Base-by-base conservation (phyloP, 1,140 invertebrate genomes). In the Arctopsyche grandis region DNA sequence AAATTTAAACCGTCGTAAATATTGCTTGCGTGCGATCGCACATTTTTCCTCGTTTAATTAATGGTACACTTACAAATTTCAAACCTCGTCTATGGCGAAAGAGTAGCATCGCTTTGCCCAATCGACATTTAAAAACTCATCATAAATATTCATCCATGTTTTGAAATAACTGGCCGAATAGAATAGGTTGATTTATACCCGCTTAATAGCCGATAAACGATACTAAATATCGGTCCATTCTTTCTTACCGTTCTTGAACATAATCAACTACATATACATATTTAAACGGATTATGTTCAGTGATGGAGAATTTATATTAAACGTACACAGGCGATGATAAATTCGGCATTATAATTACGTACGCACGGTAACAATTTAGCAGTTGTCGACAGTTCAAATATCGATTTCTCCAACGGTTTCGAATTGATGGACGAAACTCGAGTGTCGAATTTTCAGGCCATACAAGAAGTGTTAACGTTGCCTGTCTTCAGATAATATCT, bases 191-290 rank as follows among this genome's bases (percentile, higher is more conserved):
- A 71, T 71, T 71, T 71, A 71, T 71, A 21, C 12, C 9, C 24
- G 69, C 10, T 71, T 38, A 24, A 71, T 71, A 48, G 69, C 14
- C 24, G 69, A 71, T 71, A 46, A 71, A 66, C 24, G 60, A 66
- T 22, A 12, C 60, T 21, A 10, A 66, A 22, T 66, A 10, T 16
- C 10, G 52, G 1, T 4, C 52, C 19, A 56, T 56, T 56, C 19
- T 4, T 56, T 16, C 14, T 1, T 56, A 56, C 52, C 19, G 14
- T 56, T 56, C 10, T 4, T 56, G 1, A 56, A 4, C 7, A 38
- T 38, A 38, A 38, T 38, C 29, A n/a, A n/a, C n/a, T n/a, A 38
- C 29, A 38, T 7, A 7, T 7, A 7, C 7, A 38, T 38, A 38
- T 38, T 4, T 38, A 38, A 38, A 38, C 29, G 29, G 29, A 38